Evolutionary conservation across 2,797 vertebrate species (phyloP).

Genomic region (Geotrypetes seraphini): DNA sequence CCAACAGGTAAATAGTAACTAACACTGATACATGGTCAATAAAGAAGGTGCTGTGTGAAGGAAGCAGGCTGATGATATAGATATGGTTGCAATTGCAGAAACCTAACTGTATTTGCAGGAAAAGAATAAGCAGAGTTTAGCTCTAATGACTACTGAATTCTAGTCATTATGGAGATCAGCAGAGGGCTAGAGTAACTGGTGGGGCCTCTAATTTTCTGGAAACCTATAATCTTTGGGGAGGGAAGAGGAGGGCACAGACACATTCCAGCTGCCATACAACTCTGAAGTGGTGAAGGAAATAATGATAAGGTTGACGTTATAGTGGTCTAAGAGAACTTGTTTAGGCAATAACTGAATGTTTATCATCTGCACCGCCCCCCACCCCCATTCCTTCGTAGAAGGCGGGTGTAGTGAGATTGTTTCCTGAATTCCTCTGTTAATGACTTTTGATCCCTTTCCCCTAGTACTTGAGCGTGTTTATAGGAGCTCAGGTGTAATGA

Average conservation of each 20-base stretch:
- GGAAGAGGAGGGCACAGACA: neutral
- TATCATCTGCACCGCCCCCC: too few relatives aligned
- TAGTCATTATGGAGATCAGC: neutral
- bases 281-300: neutral
- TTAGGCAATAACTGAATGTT: too few relatives aligned
- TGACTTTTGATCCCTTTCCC: neutral
- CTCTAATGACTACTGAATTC: neutral
- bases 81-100: neutral
- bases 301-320: neutral
- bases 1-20: conserved; percentile 97
- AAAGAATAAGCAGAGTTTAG: neutral
- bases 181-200: neutral
- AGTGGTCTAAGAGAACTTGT: conserved; percentile 1
- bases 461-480: neutral
- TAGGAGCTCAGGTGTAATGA: too few relatives aligned
- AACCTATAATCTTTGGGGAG: neutral
- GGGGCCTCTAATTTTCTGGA: too few relatives aligned
- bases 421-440: neutral
- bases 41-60: too few relatives aligned
- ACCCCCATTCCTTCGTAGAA: too few relatives aligned
- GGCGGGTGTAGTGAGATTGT: too few relatives aligned
- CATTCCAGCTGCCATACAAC: neutral
- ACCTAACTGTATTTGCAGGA: neutral
- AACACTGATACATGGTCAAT: too few relatives aligned
- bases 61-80: too few relatives aligned